Evolutionary conservation across 2,113 vertebrate genomes (phyloP).

Genomic region (Lamprotornis superbus): DNA sequence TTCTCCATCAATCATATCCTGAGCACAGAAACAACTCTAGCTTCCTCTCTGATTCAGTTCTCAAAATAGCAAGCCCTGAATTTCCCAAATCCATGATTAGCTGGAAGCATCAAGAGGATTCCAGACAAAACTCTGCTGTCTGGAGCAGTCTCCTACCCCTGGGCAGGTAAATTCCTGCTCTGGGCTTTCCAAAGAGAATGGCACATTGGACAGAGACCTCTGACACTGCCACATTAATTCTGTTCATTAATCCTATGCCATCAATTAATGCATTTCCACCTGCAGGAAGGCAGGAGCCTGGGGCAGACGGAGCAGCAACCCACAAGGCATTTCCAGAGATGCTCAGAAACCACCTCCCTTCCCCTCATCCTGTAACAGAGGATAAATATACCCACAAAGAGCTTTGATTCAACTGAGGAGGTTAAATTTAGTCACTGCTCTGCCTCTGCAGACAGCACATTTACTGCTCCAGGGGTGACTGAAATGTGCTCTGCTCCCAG

Average conservation of each 20-base stretch:
- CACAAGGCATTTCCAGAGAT: neutral
- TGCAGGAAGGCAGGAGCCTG: neutral
- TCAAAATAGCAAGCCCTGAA: neutral
- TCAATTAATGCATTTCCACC: neutral
- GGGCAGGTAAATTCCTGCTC: neutral
- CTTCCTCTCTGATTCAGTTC: neutral
- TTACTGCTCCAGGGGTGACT: neutral
- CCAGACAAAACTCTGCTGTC: neutral
- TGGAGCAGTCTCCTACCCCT: neutral
- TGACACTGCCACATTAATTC: rapidly evolving
- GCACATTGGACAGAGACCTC: neutral
- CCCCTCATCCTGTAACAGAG: neutral
- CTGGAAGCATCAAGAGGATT: neutral
- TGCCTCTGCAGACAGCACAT: conserved; percentile 21
- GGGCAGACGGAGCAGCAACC: neutral
- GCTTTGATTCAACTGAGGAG: neutral
- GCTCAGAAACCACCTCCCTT: neutral
- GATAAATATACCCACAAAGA: neutral
- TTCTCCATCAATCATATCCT: neutral
- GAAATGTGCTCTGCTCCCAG: neutral
- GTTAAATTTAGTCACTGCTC: conserved; percentile 7
- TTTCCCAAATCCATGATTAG: neutral
- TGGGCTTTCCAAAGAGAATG: neutral
- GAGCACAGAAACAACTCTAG: neutral
- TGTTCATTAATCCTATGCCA: neutral